Evolutionary conservation across 2,113 vertebrate species (phyloP), one percentile per base, ranked within the genome.

Genomic region (Microcebus jonahi): DNA sequence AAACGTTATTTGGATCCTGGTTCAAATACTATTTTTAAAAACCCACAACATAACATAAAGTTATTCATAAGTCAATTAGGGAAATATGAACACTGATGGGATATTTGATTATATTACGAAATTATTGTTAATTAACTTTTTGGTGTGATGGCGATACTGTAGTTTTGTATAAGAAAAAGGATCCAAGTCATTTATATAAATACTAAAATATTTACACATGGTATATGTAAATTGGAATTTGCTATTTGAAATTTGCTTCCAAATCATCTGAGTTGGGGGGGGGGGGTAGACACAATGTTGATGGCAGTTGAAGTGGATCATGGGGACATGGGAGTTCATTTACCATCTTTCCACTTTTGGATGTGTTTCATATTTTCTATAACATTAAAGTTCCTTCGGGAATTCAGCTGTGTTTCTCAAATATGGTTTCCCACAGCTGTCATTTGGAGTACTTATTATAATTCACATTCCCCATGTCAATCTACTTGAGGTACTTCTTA

Each of bases 221-320:
- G 25, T 7, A 65, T 2, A 42, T 42, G 42, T 42, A 42, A 42
- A 42, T 42, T 42, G 42, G 42, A 42, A 42, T 42, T 42, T 42
- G n/a, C 65, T 65, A 36, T 55, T 90, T 84, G 50, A 53, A 92
- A 83, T 90, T 87, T 79, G n/a, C 45, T 82, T 84, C 77, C 86
- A 73, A 68, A 79, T 65, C 67, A n/a, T 45, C 27, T 83, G 45
- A 70, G 7, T 42, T 3, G n/a, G n/a, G n/a, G n/a, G 2, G 23
- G 0, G 14, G 13, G 42, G 25, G 55, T 2, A 23, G 14, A 70
- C 77, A 71, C 15, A 10, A 8, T 5, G 8, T 1, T 18, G 17
- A 7, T 8, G 8, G 53, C 21, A 23, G 5, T 1, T 39, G 15
- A 76, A 61, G 15, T 45, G 67, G n/a, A 39, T 3, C 53, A 48